These are phyloP conservation scores for Labeo catla DNA, from an alignment of 2,113 vertebrate genomes.

Conservation along the genomic window DNA sequence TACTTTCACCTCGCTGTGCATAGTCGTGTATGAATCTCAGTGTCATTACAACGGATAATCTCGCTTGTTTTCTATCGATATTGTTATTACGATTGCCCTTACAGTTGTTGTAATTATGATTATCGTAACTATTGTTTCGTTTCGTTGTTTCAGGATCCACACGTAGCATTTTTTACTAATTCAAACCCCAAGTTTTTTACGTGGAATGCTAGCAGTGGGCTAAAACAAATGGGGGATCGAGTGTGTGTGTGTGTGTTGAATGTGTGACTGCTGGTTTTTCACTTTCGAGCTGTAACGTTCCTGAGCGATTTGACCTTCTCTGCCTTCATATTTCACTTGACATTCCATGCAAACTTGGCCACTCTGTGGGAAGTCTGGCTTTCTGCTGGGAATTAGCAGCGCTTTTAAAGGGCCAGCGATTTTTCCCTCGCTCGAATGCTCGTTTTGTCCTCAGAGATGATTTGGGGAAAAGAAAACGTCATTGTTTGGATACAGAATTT, in stretches of 20 bases:
- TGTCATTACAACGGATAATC: conserved; percentile 69
- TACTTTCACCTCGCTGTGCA: conserved; percentile 74
- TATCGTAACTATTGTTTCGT: conserved; percentile 69
- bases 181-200: conserved; percentile 57
- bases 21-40: conserved; percentile 73
- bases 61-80: conserved; percentile 70
- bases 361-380: conserved; percentile 78
- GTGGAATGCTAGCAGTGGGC: conserved; percentile 65
- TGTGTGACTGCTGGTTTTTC: conserved; percentile 70
- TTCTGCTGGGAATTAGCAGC: conserved; percentile 73
- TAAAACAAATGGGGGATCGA: conserved; percentile 14
- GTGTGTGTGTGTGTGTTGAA: conserved; percentile 59
- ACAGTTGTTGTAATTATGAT: conserved; percentile 74
- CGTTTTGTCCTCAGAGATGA: conserved; percentile 67
- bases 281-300: conserved; percentile 69
- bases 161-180: conserved; percentile 67
- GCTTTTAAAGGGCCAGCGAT: conserved; percentile 64
- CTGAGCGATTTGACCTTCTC: conserved; percentile 75
- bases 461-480: conserved; percentile 60
- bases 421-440: conserved; percentile 55
- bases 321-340: conserved; percentile 74
- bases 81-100: conserved; percentile 69
- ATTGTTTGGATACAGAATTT: conserved; percentile 65
- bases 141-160: conserved; percentile 70
- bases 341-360: conserved; percentile 78